phyloP scores from a whole-genome alignment of 35 echinoderm and acorn worm genomes.

The Heliocidaris erythrogramma region DNA sequence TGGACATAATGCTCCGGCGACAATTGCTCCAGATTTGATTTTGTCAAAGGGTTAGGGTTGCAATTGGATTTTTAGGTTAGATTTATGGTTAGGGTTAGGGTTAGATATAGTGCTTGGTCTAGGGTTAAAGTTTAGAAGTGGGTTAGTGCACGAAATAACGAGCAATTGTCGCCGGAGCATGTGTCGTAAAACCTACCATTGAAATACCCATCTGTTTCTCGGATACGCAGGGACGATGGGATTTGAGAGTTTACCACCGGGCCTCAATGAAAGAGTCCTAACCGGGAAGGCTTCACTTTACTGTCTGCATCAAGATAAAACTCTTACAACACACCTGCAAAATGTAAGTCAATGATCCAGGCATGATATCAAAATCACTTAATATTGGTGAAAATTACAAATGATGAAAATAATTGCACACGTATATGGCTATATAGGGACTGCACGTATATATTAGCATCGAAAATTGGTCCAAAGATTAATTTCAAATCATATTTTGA shows the following conservation, averaged over 20 bases:
- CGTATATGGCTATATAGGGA: too few species aligned
- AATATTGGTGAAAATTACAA: too few species aligned
- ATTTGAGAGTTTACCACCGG: neutral
- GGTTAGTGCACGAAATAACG: neutral
- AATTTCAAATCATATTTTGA: too few species aligned
- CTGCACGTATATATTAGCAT: too few species aligned
- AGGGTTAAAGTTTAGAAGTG: neutral
- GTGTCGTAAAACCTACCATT: too few species aligned
- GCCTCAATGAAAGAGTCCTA: neutral
- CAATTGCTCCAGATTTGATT: neutral
- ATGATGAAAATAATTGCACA: too few species aligned
- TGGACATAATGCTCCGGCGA: too few species aligned
- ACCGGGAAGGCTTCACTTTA: constrained; percentile 64
- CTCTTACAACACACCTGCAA: constrained; percentile 51
- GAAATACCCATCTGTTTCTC: too few species aligned
- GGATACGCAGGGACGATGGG: neutral
- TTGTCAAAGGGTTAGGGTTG: neutral
- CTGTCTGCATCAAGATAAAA: constrained; percentile 70
- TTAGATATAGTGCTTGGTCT: neutral
- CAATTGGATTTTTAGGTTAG: neutral
- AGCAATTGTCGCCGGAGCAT: neutral
- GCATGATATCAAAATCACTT: neutral
- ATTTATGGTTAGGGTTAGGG: too few species aligned
- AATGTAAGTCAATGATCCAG: neutral
- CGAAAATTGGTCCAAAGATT: too few species aligned